Evolutionary conservation across 2,797 vertebrate genomes (phyloP).

Genomic region (Rhinoraja longicauda): DNA sequence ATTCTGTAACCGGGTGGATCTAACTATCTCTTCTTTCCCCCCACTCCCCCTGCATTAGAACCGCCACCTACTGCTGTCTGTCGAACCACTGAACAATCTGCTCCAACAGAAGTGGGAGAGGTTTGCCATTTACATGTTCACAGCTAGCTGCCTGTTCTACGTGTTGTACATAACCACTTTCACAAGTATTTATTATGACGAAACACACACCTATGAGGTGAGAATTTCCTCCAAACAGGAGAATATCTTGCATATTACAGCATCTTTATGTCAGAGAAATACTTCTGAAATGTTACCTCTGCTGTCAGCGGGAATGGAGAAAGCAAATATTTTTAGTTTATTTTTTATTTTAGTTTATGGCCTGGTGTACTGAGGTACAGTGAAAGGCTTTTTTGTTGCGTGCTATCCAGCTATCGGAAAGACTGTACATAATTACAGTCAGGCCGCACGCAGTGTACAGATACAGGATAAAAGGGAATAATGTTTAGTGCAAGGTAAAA

Average conservation of each 20-base stretch:
- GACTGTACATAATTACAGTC: too few species aligned
- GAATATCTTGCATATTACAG: background rate
- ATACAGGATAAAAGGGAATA: too few species aligned
- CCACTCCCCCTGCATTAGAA: background rate
- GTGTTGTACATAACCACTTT: background rate
- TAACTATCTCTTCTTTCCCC: background rate
- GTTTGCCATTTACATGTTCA: constrained; percentile 18
- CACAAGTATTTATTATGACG: background rate
- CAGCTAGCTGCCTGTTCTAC: background rate
- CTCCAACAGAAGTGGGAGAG: constrained; percentile 4
- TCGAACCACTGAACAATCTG: background rate
- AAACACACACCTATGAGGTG: background rate
- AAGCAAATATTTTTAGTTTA: too few species aligned
- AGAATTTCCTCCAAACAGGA: background rate
- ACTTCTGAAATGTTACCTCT: too few species aligned
- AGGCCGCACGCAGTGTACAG: too few species aligned
- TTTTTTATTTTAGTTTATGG: too few species aligned
- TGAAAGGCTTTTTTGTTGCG: too few species aligned
- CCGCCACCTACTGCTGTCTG: background rate
- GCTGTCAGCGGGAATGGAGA: too few species aligned
- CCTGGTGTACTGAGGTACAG: too few species aligned
- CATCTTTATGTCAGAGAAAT: too few species aligned
- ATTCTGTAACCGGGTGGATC: background rate
- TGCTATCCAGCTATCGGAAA: too few species aligned
- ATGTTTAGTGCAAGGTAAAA: too few species aligned